A percentile compares a stretch with the other conserved stretches of the same genome.
Conservation (phyloP, 2,797 vertebrate genomes). For the Onychomys torridus region DNA sequence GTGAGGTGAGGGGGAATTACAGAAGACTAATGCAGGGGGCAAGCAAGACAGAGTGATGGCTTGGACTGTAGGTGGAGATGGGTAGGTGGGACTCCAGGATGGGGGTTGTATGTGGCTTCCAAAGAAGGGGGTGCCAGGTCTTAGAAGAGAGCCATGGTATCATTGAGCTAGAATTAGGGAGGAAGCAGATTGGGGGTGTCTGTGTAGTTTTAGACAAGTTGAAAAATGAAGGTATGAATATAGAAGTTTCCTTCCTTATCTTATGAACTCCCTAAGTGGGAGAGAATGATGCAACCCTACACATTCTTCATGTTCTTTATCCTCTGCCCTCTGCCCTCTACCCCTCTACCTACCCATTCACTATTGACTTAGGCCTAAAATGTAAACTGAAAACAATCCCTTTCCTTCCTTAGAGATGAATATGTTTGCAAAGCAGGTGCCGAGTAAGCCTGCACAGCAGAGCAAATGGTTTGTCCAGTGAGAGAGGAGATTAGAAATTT, state of each 20-base stretch:
- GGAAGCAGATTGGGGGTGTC: not conserved
- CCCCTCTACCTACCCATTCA: not conserved
- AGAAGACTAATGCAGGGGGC: not conserved
- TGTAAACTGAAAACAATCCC: constrained; percentile 9
- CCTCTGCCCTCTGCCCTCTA: too few species aligned
- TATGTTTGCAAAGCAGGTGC: not conserved
- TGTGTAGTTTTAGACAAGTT: not conserved
- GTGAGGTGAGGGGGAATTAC: not conserved
- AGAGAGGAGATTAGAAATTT: not conserved
- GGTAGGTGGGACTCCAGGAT: not conserved
- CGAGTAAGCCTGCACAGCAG: not conserved
- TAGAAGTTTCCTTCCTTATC: not conserved
- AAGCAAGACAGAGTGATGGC: not conserved
- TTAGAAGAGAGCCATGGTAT: not conserved
- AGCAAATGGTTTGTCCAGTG: not conserved
- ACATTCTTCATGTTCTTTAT: not conserved
- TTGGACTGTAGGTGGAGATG: not conserved
- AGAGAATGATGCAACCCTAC: not conserved
- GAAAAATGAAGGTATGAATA: constrained; percentile 36
- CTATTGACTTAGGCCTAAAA: not conserved
- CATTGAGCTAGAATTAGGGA: not conserved
- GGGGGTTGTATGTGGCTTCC: not conserved
- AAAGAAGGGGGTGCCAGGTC: not conserved
- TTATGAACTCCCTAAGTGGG: not conserved
- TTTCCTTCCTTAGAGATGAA: constrained; percentile 45